Base-by-base conservation (phyloP, 1,140 invertebrate genomes). In the Adelges cooleyi region DNA sequence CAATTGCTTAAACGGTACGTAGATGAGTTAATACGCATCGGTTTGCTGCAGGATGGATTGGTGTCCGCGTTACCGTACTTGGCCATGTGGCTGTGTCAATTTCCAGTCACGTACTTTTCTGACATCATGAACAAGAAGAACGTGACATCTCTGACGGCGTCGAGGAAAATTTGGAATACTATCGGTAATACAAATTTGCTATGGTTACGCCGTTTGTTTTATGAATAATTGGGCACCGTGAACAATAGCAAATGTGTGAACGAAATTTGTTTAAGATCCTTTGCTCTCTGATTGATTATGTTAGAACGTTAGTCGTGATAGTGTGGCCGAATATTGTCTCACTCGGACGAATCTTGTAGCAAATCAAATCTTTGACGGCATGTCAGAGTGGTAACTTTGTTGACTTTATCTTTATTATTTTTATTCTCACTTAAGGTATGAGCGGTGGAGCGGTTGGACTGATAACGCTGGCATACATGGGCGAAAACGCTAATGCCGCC, bases 1-100 rank as follows among this genome's bases (percentile, higher is more conserved):
- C 36, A 38, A 38, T 38, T 8, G 36, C 13, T 6, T 8, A 38
- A 38, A 38, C 36, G 36, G 36, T 38, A 38, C 36, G 6, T 38
- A 38, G 6, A 8, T n/a, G 13, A 8, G 13, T 38, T 38, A 8
- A 38, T 38, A 38, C 36, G n/a, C 29, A 33, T 33, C 29, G 11
- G 5, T 33, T 22, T 15, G 38, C 49, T 46, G 23, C 73, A 90
- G 85, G 88, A 91, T 72, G 87, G 90, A 1, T 71, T 86, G 48
- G 72, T 90, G 38, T 86, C 88, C 5, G 85, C 90, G 0, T 71
- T 94, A 17, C 92, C 92, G 1, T 94, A 92, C 71, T 71, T 89
- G 0, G 82, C 81, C 0, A 75, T 77, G 23, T 80, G 77, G 75
- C n/a, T 79, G 13, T 65, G 75, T 48, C 53, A 67, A 11, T 70